Conservation (phyloP, 2,797 vertebrate species). For the Brotula barbata region DNA sequence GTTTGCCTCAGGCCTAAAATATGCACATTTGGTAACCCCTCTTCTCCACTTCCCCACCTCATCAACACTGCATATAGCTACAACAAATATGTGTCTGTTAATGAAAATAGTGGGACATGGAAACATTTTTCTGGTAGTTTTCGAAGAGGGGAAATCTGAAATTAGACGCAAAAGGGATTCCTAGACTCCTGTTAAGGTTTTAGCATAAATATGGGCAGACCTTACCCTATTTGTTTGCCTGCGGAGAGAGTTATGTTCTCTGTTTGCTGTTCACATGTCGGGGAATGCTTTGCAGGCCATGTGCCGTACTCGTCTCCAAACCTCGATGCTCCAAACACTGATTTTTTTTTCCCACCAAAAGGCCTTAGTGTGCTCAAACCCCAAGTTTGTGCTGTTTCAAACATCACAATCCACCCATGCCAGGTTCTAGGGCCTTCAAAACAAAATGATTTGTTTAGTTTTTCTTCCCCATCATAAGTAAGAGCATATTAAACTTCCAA, state of each 20-base stretch:
- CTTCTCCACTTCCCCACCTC: slow-evolving; percentile 50
- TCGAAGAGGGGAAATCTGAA: slow-evolving; percentile 58
- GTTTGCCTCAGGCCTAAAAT: slow-evolving; percentile 72
- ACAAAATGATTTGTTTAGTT: slow-evolving; percentile 76
- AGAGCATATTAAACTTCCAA: slow-evolving; percentile 52
- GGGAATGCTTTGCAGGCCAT: slow-evolving; percentile 70
- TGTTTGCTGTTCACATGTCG: slow-evolving; percentile 83
- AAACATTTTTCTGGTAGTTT: slow-evolving; percentile 62
- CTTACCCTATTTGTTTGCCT: slow-evolving; percentile 75
- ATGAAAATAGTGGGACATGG: slow-evolving; percentile 68
- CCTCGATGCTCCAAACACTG: slow-evolving; percentile 73
- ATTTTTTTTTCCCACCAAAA: slow-evolving; percentile 60
- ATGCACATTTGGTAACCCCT: slow-evolving; percentile 47
- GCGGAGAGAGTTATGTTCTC: slow-evolving; percentile 68
- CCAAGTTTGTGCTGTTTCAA: slow-evolving; percentile 65
- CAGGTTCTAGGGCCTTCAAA: slow-evolving; percentile 64
- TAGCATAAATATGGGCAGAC: slow-evolving; percentile 56
- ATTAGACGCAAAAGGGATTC: slow-evolving; percentile 75
- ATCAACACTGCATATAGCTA: slow-evolving; percentile 71
- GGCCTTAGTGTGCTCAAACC: slow-evolving; percentile 58
- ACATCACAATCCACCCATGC: slow-evolving; percentile 58
- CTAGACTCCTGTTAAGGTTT: slow-evolving; percentile 56
- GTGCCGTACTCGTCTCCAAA: slow-evolving; percentile 73
- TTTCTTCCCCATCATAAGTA: slow-evolving; percentile 56
- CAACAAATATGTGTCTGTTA: slow-evolving; percentile 73